Evolutionary conservation across 2,797 vertebrate species (phyloP), one percentile per base, ranked within the genome.

Genomic region (Okamejei kenojei): DNA sequence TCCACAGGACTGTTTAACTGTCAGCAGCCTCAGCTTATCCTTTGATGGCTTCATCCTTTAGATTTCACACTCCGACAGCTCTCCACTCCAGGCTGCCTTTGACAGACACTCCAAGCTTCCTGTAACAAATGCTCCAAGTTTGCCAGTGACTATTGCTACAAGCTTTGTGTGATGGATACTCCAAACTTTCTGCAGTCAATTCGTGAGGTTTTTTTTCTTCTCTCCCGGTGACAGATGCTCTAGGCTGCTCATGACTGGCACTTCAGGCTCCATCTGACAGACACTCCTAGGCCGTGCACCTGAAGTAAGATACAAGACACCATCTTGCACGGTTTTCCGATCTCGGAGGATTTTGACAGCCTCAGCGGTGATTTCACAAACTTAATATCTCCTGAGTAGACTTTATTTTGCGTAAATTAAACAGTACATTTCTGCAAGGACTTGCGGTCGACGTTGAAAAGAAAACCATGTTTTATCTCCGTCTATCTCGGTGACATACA

Each of bases 81-180:
- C 68, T 63, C 84, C n/a, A 88, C 84, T 88, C 63, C 84, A 88
- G 84, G 84, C 84, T 88, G 84, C 84, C 84, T 88, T 88, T 88
- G 84, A 88, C 84, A 88, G 84, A 88, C 84, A 88, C 63, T 35
- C 63, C 84, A 68, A 88, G 84, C 84, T 88, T 88, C 84, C 84
- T 88, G 84, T 88, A 88, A 88, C 84, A 88, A 88, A 88, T 88
- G 84, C 84, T 88, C 63, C 84, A 88, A 35, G 84, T 88, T 88
- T 68, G 45, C 63, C 84, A 68, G 58, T 19, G 61, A 88, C 61
- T 88, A n/a, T 68, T 68, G 32, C 84, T 32, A 88, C 63, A 68
- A 88, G 84, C 84, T 68, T 88, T 88, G 84, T 88, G 17, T 88
- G 84, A 88, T 68, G 84, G 84, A 88, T 32, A n/a, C 84, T 35